phyloP scores from a whole-genome alignment of 2,888 invertebrate species.

The Bellardia bayeri region DNA sequence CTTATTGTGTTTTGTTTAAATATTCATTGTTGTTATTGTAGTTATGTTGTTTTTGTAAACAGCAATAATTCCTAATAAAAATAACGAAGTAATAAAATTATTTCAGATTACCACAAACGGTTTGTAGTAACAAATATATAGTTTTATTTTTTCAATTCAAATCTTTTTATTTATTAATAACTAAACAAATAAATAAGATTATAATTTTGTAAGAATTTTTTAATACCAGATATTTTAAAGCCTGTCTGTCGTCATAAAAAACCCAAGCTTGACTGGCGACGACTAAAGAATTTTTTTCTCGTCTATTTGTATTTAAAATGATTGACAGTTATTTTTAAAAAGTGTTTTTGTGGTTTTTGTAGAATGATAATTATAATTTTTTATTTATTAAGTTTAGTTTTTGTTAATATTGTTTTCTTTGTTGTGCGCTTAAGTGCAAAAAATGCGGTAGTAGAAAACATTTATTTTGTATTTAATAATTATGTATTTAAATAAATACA shows the following conservation, averaged over 20 bases:
- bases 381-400: background rate
- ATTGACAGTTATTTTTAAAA: constrained; percentile 45
- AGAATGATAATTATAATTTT: constrained; percentile 26
- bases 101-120: constrained; percentile 11
- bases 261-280: constrained; percentile 14
- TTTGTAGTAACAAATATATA: background rate
- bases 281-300: background rate
- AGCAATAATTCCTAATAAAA: too few species aligned
- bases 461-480: constrained; percentile 43
- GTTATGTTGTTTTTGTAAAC: too few species aligned
- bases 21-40: too few species aligned
- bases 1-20: too few species aligned
- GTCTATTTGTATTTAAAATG: constrained; percentile 19
- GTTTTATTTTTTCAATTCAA: background rate
- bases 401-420: background rate
- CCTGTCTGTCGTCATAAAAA: background rate
- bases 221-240: background rate
- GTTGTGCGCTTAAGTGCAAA: background rate
- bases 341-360: constrained; percentile 50
- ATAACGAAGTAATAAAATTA: background rate
- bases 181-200: background rate
- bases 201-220: background rate
- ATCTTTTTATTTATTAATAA: background rate
- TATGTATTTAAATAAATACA: constrained; percentile 34
- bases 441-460: constrained; percentile 34